These are phyloP conservation scores for Metellina segmentata DNA, from an alignment of 2,888 invertebrate genomes.

Conservation along the genomic window DNA sequence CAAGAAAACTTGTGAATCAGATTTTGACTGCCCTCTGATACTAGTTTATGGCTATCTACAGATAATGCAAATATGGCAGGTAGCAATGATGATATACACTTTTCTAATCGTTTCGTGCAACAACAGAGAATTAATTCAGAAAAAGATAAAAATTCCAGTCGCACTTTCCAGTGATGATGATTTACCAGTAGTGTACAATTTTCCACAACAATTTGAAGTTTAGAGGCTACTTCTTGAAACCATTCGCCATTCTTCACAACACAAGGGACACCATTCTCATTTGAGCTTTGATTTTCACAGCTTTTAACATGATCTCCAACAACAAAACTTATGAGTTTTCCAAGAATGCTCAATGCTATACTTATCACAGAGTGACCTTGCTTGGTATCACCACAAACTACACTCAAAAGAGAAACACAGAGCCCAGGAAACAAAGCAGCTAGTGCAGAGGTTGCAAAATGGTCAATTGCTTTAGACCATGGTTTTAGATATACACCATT, in stretches of 20 bases:
- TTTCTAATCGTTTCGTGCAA: slow-evolving; percentile 45
- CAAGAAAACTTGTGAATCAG: slow-evolving; percentile 26
- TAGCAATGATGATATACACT: slow-evolving; percentile 41
- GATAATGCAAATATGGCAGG: slow-evolving; percentile 61
- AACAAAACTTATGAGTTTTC: slow-evolving; percentile 45
- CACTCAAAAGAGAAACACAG: slow-evolving; percentile 18
- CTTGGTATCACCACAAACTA: slow-evolving; percentile 56
- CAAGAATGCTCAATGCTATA: slow-evolving; percentile 38
- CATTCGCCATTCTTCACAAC: slow-evolving; percentile 46
- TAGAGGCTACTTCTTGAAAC: slow-evolving; percentile 48
- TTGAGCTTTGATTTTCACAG: not conserved
- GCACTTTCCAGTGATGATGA: slow-evolving; percentile 71
- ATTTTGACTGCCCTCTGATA: slow-evolving; percentile 12
- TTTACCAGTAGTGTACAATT: slow-evolving; percentile 21
- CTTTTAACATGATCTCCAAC: slow-evolving; percentile 15
- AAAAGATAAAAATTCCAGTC: slow-evolving; percentile 41
- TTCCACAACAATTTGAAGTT: slow-evolving; percentile 41
- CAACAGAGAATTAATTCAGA: slow-evolving; percentile 34
- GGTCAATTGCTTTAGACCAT: not conserved
- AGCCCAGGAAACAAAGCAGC: slow-evolving; percentile 54
- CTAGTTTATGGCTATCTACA: slow-evolving; percentile 44
- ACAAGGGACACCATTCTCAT: not conserved
- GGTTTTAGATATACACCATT: not conserved
- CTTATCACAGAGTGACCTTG: slow-evolving; percentile 56
- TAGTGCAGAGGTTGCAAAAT: slow-evolving; percentile 36